Evolutionary conservation across 1,140 invertebrate species (phyloP).

Genomic region (Pissodes strobi): DNA sequence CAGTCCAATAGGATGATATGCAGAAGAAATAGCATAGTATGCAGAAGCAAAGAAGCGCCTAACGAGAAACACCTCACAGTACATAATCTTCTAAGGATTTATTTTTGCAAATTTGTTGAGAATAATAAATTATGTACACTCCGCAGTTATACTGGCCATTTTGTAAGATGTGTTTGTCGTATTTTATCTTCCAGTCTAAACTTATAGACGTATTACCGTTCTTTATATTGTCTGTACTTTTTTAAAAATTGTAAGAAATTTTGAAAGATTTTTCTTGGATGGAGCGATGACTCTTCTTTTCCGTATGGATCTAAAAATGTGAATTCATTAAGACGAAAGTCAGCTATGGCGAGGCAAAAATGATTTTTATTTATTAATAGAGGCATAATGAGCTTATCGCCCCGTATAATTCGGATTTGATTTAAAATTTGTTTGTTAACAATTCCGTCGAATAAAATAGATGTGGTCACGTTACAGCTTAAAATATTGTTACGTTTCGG

Average conservation of each 20-base stretch:
- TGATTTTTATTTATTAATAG: slow-evolving; percentile 3
- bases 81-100: too few relatives aligned
- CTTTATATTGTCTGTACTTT: neutral
- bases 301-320: neutral
- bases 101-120: slow-evolving; percentile 1
- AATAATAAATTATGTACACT: neutral
- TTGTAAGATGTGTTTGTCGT: too few relatives aligned
- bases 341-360: slow-evolving; percentile 1
- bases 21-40: too few relatives aligned
- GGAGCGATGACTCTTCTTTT: neutral
- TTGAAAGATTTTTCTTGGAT: neutral
- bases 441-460: neutral
- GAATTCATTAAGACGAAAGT: neutral
- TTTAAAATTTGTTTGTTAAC: neutral
- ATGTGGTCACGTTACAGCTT: too few relatives aligned
- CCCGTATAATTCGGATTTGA: neutral
- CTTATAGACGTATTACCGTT: neutral
- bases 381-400: neutral
- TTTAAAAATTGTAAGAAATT: neutral
- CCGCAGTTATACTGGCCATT: neutral
- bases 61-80: too few relatives aligned
- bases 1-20: too few relatives aligned
- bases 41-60: too few relatives aligned
- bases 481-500: too few relatives aligned
- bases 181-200: neutral